Evolutionary conservation across 2,888 invertebrate species (phyloP).

Genomic region (Drosophila sordidula): DNA sequence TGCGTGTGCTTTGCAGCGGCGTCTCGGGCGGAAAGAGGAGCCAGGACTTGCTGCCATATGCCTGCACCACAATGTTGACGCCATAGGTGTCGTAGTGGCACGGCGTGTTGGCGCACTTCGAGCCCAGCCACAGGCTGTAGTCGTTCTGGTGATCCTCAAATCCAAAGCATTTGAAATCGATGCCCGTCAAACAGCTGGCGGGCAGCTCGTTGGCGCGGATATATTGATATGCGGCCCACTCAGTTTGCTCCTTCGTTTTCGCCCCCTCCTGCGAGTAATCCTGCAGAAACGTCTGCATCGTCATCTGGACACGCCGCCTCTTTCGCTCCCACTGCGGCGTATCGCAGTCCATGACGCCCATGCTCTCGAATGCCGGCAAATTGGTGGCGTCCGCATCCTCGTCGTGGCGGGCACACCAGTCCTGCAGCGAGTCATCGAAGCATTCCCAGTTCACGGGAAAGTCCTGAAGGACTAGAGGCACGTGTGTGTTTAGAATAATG

Average conservation of each 20-base stretch:
- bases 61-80: slow-evolving; percentile 95
- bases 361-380: slow-evolving; percentile 71
- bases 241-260: slow-evolving; percentile 29
- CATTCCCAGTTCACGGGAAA: slow-evolving; percentile 79
- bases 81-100: slow-evolving; percentile 98
- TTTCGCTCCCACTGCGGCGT: slow-evolving; percentile 93
- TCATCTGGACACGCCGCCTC: slow-evolving; percentile 87
- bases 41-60: slow-evolving; percentile 96
- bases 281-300: slow-evolving; percentile 88
- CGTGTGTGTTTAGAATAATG: slow-evolving; percentile 81
- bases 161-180: slow-evolving; percentile 90
- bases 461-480: slow-evolving; percentile 79
- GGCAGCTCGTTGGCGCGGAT: slow-evolving; percentile 75
- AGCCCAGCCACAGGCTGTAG: slow-evolving; percentile 95
- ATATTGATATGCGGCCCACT: slow-evolving; percentile 83
- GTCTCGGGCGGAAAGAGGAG: slow-evolving; percentile 93
- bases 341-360: slow-evolving; percentile 74
- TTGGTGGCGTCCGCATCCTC: slow-evolving; percentile 2
- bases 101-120: slow-evolving; percentile 94
- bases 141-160: slow-evolving; percentile 90
- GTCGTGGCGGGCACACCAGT: slow-evolving; percentile 80
- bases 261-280: slow-evolving; percentile 54
- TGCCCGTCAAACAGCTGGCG: slow-evolving; percentile 81
- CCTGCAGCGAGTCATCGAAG: slow-evolving; percentile 69
- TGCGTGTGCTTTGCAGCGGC: slow-evolving; percentile 91